Percentiles rank a stretch among this genome's conserved stretches.
phyloP scores from a whole-genome alignment of 1,140 invertebrate species.

The Drosophila melanogaster region DNA sequence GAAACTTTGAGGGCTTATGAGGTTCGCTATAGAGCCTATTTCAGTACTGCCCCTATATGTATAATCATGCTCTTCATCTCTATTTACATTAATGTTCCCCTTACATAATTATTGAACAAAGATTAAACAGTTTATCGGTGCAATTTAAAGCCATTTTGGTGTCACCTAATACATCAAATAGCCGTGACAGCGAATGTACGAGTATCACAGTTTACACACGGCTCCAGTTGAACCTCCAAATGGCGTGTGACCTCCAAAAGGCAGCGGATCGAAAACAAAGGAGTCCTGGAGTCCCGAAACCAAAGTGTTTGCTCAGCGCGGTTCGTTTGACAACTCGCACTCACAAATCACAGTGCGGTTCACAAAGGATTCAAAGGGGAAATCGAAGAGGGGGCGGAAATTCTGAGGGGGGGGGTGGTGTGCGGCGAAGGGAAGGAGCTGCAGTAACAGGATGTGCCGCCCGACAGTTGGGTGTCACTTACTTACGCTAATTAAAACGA shows the following conservation, averaged over 20 bases:
- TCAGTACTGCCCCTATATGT: not conserved
- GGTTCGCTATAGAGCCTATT: too few relatives aligned
- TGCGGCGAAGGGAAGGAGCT: not conserved
- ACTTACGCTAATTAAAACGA: conserved; percentile 79
- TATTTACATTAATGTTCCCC: too few relatives aligned
- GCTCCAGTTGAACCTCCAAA: not conserved
- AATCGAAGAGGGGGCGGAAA: not conserved
- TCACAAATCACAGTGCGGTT: conserved; percentile 2
- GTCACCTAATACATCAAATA: not conserved
- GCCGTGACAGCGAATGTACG: not conserved
- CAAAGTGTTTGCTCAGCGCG: conserved; percentile 66
- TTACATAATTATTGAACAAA: too few relatives aligned
- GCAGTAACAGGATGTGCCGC: not conserved
- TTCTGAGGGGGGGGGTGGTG: not conserved
- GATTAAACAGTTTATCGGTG: too few relatives aligned
- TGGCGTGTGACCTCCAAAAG: conserved; percentile 16
- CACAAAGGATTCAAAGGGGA: not conserved
- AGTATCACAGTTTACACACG: not conserved
- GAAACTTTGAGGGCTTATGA: not conserved
- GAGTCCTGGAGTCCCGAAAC: conserved; percentile 7
- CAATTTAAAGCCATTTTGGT: not conserved
- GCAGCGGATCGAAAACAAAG: conserved; percentile 26
- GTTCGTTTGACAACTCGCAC: conserved; percentile 62
- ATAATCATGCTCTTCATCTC: too few relatives aligned
- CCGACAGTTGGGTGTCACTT: conserved; percentile 57